These are phyloP conservation scores for Monochamus saltuarius DNA, from an alignment of 1,140 invertebrate species.

Conservation along the genomic window DNA sequence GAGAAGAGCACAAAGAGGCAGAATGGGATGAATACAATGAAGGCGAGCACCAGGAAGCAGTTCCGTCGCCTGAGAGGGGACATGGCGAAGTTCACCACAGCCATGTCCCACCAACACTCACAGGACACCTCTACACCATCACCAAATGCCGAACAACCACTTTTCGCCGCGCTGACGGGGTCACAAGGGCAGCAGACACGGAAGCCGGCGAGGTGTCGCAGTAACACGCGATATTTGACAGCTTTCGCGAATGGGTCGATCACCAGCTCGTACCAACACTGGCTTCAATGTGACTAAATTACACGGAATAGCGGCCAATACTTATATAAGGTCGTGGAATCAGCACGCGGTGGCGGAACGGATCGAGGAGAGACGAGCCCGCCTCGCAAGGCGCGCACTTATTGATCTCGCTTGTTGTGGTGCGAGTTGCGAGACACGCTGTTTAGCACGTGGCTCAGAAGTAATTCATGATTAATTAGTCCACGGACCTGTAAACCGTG, in stretches of 20 bases:
- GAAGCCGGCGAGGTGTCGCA: background rate
- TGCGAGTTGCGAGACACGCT: background rate
- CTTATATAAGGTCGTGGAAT: slow-evolving; percentile 24
- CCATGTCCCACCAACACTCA: slow-evolving; percentile 35
- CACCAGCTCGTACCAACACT: background rate
- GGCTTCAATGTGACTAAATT: slow-evolving; percentile 8
- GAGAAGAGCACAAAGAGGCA: slow-evolving; percentile 56
- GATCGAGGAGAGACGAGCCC: slow-evolving; percentile 27
- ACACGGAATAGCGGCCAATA: slow-evolving; percentile 6
- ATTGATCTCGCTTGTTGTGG: slow-evolving; percentile 29
- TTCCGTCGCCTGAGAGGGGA: slow-evolving; percentile 54
- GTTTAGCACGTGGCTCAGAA: background rate
- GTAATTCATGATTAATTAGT: background rate
- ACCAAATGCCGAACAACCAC: too few relatives aligned
- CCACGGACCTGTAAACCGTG: background rate
- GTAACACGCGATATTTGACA: too few relatives aligned
- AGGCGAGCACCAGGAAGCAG: slow-evolving; percentile 55
- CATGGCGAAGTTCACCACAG: slow-evolving; percentile 47
- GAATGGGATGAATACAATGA: slow-evolving; percentile 57
- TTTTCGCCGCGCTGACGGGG: background rate
- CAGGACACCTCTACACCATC: background rate
- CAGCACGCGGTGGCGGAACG: slow-evolving; percentile 7
- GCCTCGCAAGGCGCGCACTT: slow-evolving; percentile 33
- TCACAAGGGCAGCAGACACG: slow-evolving; percentile 1
- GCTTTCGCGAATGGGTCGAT: background rate